Conservation (phyloP, 2,888 invertebrate genomes). For the Cephus nigrinus region DNA sequence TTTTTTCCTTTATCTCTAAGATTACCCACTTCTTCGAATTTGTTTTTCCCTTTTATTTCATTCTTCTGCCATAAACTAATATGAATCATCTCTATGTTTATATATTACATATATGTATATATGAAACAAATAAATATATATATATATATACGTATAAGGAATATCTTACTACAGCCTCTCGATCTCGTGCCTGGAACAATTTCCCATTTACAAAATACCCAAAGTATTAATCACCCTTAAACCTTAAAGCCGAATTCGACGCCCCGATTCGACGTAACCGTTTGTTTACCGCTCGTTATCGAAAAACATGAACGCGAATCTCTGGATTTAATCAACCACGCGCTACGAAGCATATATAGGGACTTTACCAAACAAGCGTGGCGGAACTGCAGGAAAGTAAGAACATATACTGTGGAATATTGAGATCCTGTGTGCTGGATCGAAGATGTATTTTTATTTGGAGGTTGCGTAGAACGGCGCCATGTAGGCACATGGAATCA, state of each 20-base stretch:
- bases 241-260: not conserved
- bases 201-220: not conserved
- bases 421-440: not conserved
- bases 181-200: not conserved
- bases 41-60: not conserved
- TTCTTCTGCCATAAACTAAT: not conserved
- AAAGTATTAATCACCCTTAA: not conserved
- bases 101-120: too few species aligned
- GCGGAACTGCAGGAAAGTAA: not conserved
- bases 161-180: too few species aligned
- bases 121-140: too few species aligned
- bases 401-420: not conserved
- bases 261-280: not conserved
- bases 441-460: not conserved
- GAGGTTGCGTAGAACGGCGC: conserved; percentile 15
- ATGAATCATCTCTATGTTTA: not conserved
- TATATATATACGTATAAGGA: not conserved
- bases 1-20: too few species aligned
- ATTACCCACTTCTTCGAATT: not conserved
- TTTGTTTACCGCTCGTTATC: not conserved
- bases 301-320: too few species aligned
- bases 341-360: not conserved
- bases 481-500: conserved; percentile 54
- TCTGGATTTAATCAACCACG: not conserved
- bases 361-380: not conserved